Evolutionary conservation across 2,113 vertebrate genomes (phyloP), one percentile per base, ranked within the genome.

Genomic region (Cercocebus atys): DNA sequence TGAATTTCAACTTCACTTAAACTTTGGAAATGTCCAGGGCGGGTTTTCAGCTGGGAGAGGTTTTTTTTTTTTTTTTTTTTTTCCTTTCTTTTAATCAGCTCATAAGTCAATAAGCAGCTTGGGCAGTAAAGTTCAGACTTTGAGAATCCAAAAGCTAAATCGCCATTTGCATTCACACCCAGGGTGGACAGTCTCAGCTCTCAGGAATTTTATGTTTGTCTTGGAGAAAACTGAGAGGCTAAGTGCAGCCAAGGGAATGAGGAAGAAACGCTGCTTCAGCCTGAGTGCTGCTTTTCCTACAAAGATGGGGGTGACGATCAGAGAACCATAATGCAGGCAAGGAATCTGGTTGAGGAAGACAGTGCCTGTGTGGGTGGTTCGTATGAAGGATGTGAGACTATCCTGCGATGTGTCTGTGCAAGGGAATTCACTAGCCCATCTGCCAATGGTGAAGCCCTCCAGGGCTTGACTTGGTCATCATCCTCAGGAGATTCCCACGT

Each of bases 181-280:
- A 90, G 84, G 81, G 93, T 75, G 84, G 80, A 88, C 47, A 3
- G 85, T 20, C 72, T 92, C 91, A 87, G 76, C 94, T 76, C 73
- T 97, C 72, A 94, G 94, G 93, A 95, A 96, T 94, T 92, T 64
- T 14, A 25, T 92, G 93, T 97, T 98, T 97, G 94, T 96, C 84
- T 97, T 97, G 96, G 95, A 98, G 81, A 86, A 97, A 95, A 78
- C 57, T 11, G 14, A 81, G n/a, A 30, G 40, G 50, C 83, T 43
- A 80, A 75, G 47, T 12, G 76, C 45, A 83, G 83, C 92, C 97
- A 84, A 81, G 50, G 76, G 72, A 59, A 79, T 32, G 66, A 70
- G 75, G 89, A 68, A 38, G 73, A 95, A 91, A 78, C 0, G 45
- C 70, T 2, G 9, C 82, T 86, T 43, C 59, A 10, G 76, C 81